phyloP scores from a whole-genome alignment of 1,140 invertebrate species.

The Lepidotrigona ventralis region DNA sequence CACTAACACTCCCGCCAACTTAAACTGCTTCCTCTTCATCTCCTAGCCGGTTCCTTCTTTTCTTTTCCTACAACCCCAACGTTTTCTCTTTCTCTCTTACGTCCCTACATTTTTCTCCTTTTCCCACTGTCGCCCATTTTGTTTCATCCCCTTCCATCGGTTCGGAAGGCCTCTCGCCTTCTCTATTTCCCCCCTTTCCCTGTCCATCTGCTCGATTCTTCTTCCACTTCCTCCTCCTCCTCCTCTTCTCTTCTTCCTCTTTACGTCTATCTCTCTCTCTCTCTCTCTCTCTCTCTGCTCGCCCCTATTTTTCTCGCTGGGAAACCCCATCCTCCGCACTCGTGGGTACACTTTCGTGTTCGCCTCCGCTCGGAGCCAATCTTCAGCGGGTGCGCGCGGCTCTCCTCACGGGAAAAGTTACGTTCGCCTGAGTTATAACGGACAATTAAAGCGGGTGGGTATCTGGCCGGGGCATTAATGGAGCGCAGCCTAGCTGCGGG shows the following conservation, averaged over 20 bases:
- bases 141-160: slow-evolving; percentile 14
- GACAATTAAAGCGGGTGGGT: slow-evolving; percentile 63
- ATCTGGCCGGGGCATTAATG: slow-evolving; percentile 63
- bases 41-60: not conserved
- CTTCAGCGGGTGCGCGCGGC: not conserved
- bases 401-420: slow-evolving; percentile 62
- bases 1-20: slow-evolving; percentile 61
- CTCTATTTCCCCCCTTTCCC: not conserved
- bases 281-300: not conserved
- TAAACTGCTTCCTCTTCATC: slow-evolving; percentile 51
- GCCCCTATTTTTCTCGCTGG: not conserved
- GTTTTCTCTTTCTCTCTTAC: too few relatives aligned
- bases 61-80: not conserved
- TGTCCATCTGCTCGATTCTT: not conserved
- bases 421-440: slow-evolving; percentile 64
- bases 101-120: slow-evolving; percentile 4
- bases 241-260: not conserved
- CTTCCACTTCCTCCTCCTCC: not conserved
- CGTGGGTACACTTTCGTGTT: slow-evolving; percentile 2
- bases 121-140: slow-evolving; percentile 19
- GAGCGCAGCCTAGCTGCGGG: slow-evolving; percentile 46
- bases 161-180: not conserved
- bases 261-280: too few relatives aligned
- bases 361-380: not conserved
- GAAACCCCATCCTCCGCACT: not conserved